Conservation (phyloP, 1,140 invertebrate species). For the Cydia amplana region DNA sequence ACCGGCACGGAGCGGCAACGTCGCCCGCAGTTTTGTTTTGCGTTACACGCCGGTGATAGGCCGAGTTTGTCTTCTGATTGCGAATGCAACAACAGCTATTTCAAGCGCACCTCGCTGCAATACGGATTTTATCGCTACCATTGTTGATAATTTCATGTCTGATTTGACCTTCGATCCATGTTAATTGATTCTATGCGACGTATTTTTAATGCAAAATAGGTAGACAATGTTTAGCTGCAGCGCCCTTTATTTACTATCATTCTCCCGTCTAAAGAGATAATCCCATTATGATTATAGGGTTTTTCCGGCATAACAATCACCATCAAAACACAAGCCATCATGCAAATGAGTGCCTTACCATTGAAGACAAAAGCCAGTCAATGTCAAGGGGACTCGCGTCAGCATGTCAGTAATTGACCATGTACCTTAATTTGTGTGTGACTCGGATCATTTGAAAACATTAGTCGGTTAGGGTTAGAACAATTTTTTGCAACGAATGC, state of each 20-base stretch:
- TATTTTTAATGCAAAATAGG: neutral
- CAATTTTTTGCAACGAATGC: neutral
- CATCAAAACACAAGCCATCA: neutral
- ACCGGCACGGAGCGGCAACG: conserved; percentile 58
- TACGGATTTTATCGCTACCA: conserved; percentile 52
- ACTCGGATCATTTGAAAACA: conserved; percentile 2
- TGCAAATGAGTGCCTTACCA: conserved; percentile 23
- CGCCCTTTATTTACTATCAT: neutral
- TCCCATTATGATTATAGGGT: neutral
- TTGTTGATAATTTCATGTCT: conserved; percentile 53
- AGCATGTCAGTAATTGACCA: conserved; percentile 10
- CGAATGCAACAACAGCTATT: conserved; percentile 70
- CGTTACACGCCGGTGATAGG: conserved; percentile 66
- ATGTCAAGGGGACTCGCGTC: conserved; percentile 21
- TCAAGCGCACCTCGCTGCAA: conserved; percentile 57
- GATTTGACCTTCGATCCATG: conserved; percentile 51
- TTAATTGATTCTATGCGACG: conserved; percentile 13
- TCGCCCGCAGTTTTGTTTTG: conserved; percentile 69
- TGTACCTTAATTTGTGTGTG: conserved; percentile 5
- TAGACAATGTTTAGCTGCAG: neutral
- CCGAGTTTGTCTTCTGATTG: conserved; percentile 72
- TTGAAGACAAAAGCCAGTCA: conserved; percentile 23
- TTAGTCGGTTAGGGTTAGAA: neutral
- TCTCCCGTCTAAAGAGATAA: neutral
- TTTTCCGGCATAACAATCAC: neutral